These are phyloP conservation scores for Planococcus citri DNA, from an alignment of 1,140 invertebrate genomes.

Conservation along the genomic window DNA sequence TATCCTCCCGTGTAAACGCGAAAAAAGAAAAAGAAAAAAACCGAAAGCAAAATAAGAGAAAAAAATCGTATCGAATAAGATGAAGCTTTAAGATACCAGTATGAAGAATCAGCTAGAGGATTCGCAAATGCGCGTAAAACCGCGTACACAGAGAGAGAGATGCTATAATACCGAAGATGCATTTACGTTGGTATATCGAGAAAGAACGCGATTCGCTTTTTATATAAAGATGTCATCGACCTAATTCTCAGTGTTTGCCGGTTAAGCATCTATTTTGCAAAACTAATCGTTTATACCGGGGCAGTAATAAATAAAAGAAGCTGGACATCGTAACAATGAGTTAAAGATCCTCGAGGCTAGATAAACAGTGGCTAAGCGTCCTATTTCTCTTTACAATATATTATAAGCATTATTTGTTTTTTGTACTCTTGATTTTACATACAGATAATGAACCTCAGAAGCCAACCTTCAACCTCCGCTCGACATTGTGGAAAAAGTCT, in stretches of 20 bases:
- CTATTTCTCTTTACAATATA: conserved; percentile 18
- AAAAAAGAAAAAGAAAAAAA: neutral
- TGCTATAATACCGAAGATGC: neutral
- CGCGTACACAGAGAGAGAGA: neutral
- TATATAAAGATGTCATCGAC: conserved; percentile 18
- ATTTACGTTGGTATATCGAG: no score
- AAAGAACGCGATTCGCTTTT: conserved; percentile 7
- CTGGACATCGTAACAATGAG: conserved; percentile 19
- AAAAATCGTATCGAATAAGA: conserved; percentile 12
- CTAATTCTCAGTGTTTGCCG: conserved; percentile 11
- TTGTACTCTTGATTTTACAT: conserved; percentile 19
- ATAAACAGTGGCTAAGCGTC: conserved; percentile 18
- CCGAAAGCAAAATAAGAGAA: neutral
- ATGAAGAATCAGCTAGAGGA: neutral
- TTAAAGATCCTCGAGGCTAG: conserved; percentile 16
- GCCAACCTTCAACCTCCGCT: conserved; percentile 18
- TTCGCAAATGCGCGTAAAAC: conserved; percentile 1
- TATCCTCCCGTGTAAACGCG: no score
- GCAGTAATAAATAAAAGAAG: conserved; percentile 17
- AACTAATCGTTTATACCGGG: conserved; percentile 17
- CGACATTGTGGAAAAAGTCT: neutral
- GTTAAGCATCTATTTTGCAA: conserved; percentile 18
- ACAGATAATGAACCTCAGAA: conserved; percentile 17
- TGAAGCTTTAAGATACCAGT: neutral
- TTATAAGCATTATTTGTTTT: conserved; percentile 21